Conservation (phyloP, 2,888 invertebrate genomes). For the Monochamus alternatus region DNA sequence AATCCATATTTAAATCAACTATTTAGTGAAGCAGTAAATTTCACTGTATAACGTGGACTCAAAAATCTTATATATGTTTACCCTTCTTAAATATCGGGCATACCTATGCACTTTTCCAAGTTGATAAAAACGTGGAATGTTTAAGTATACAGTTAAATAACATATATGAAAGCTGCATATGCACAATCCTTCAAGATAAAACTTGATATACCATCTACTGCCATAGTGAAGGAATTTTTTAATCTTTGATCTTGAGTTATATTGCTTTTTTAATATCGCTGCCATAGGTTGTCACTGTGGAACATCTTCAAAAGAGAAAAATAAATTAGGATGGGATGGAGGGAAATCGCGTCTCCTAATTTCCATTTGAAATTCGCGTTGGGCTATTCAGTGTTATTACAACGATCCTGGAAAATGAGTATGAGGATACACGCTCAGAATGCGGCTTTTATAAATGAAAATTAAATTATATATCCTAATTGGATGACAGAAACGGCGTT, state of each 20-base stretch:
- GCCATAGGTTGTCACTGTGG: neutral
- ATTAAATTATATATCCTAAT: constrained; percentile 26
- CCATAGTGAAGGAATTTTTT: too few species aligned
- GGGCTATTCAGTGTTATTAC: constrained; percentile 1
- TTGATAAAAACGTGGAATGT: too few species aligned
- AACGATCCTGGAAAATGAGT: constrained; percentile 1
- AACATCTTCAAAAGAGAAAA: neutral
- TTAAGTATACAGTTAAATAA: too few species aligned
- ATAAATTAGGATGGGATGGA: constrained; percentile 5
- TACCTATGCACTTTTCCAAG: too few species aligned
- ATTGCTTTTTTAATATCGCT: constrained; percentile 12
- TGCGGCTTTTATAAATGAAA: constrained; percentile 18
- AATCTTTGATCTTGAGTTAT: neutral
- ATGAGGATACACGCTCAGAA: constrained; percentile 5
- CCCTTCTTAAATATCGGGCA: too few species aligned
- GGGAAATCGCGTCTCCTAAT: constrained; percentile 1
- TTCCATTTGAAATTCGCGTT: constrained; percentile 17
- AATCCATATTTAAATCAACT: too few species aligned
- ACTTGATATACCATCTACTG: too few species aligned
- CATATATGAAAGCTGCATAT: too few species aligned
- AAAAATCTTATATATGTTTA: too few species aligned
- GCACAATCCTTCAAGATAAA: too few species aligned
- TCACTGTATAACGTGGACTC: too few species aligned
- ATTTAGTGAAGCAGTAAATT: too few species aligned
- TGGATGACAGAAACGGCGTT: constrained; percentile 9